Evolutionary conservation across 2,797 vertebrate species (phyloP), one percentile per base, ranked within the genome.

Genomic region (Coregonus ussuriensis): DNA sequence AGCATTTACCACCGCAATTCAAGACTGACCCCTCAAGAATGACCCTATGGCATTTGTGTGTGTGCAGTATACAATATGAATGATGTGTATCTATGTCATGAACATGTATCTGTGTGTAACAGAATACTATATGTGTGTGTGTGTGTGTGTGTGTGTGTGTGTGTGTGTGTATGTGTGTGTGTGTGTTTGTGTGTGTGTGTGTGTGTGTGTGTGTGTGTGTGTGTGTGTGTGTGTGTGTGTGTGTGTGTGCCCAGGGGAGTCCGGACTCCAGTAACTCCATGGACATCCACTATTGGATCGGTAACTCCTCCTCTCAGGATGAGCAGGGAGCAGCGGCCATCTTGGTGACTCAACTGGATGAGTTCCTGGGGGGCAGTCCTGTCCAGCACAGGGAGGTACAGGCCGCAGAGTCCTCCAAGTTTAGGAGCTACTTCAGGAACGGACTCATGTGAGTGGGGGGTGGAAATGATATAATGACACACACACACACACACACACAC

Each of bases 211-310:
- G 25, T 25, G 25, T 59, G 56, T 59, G 4, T 68, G 47, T 56
- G 18, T 25, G n/a, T n/a, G 21, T 74, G n/a, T 75, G 52, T 70
- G 4, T 59, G 56, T 59, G 4, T 68, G 47, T 56, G 18, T 25
- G n/a, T n/a, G 21, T 74, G n/a, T 75, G 52, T 70, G 4, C 51
- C 54, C 77, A 95, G 95, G 87, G 77, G 81, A 93, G 83, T 35
- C 91, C 86, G 63, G 90, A 87, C 0, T 87, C 92, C 0, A 80
- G 59, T 0, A 91, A 91, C 56, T 83, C 91, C 0, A 79, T 87
- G 1, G 95, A 97, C 81, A 82, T 98, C 83, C 97, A 98, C 87
- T 97, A 94, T 90, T 98, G 97, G 97, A 95, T 98, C 0, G 97
- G 97, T 4, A 93, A 82, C 14, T 54, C 89, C 1, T 96, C 96